Evolutionary conservation across 2,797 vertebrate species (phyloP), one percentile per base, ranked within the genome.

Genomic region (Pelodytes ibericus): DNA sequence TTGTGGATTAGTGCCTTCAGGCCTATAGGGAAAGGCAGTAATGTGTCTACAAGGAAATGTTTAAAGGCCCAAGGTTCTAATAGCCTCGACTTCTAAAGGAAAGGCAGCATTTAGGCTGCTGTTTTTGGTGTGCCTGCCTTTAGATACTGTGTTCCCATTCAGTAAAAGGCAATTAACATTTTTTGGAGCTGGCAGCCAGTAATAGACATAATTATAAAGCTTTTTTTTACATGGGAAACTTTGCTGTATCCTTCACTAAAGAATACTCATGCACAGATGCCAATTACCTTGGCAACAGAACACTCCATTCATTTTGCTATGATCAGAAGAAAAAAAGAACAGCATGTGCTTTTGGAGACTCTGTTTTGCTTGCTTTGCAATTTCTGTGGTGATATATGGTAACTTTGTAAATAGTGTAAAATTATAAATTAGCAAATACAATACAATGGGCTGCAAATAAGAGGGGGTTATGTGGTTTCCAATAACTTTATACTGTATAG

Each of bases 221-320:
- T 82, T 63, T 61, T 82, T 83, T 81, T 86, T 87, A 90, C 79
- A 85, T 84, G 80, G 84, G 82, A 90, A 90, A 83, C 86, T 88
- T 89, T 84, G 82, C 82, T 87, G 56, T 86, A 86, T 87, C 84
- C 24, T 33, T 68, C 36, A 47, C 33, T 31, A 58, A 29, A 44
- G 53, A 68, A 84, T 84, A 76, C 84, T 81, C 82, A 80, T 83
- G 81, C 82, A 81, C 84, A 81, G 84, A 84, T 85, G 81, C 83
- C 72, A 26, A 89, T 90, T 87, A 83, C 90, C 89, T 84, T 87
- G 87, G 87, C 73, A 84, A 90, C 83, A 80, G 82, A 86, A 87
- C 86, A 81, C 83, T 77, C 61, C n/a, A 82, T 84, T 66, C 82
- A 51, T 63, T 39, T 8, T 73, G 71, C 71, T 72, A 70, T 76